These are phyloP conservation scores for Drosophila bunnanda DNA, from an alignment of 2,888 invertebrate genomes.

Conservation along the genomic window DNA sequence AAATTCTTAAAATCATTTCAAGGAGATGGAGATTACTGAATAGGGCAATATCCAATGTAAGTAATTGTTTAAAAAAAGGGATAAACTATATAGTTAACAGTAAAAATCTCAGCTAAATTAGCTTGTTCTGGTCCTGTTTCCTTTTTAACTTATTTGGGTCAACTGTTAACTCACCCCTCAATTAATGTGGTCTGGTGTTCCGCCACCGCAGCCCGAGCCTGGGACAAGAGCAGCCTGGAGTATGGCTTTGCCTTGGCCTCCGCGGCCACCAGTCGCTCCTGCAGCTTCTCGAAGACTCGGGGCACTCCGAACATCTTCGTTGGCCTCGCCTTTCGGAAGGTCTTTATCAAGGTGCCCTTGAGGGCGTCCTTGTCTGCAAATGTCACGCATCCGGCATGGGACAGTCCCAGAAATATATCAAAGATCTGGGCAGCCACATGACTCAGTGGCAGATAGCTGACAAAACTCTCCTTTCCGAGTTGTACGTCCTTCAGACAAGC, in stretches of 20 bases:
- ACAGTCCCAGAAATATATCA: slow-evolving; percentile 88
- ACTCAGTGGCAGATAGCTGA: slow-evolving; percentile 94
- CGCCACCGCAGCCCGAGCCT: slow-evolving; percentile 88
- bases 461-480: slow-evolving; percentile 86
- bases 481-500: slow-evolving; percentile 85
- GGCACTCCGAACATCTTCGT: slow-evolving; percentile 95
- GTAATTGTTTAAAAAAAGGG: no score
- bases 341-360: slow-evolving; percentile 91
- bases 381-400: slow-evolving; percentile 86
- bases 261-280: slow-evolving; percentile 91
- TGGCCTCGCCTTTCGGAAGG: slow-evolving; percentile 90
- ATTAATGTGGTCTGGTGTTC: slow-evolving; percentile 87
- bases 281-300: slow-evolving; percentile 96
- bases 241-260: slow-evolving; percentile 89
- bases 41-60: no score
- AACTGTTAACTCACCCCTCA: slow-evolving; percentile 85
- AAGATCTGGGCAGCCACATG: slow-evolving; percentile 94
- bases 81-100: not conserved
- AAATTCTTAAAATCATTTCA: not conserved
- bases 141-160: not conserved
- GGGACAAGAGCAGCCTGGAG: slow-evolving; percentile 88
- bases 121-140: not conserved
- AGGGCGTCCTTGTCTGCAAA: slow-evolving; percentile 95
- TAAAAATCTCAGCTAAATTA: not conserved
- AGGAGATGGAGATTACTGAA: no score